Conservation (phyloP, 92 coral and sea anemone genomes). For the Umimayanthus kanabou region DNA sequence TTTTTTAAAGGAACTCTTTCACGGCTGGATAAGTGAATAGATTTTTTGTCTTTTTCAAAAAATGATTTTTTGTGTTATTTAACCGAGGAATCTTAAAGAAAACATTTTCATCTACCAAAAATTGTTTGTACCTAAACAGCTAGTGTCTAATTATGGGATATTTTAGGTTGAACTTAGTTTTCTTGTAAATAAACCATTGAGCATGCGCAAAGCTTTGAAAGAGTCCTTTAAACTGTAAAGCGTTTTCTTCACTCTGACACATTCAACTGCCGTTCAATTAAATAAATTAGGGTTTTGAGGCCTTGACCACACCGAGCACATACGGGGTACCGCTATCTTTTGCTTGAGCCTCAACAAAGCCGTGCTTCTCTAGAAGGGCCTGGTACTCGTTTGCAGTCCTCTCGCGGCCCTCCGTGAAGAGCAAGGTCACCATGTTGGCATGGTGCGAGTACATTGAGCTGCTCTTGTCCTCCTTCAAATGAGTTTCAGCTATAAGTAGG, state of each 20-base stretch:
- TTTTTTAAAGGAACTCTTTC: no score
- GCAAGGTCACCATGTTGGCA: constrained; percentile 36
- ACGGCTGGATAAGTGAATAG: no score
- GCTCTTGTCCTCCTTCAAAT: constrained; percentile 29
- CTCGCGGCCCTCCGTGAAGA: constrained; percentile 44
- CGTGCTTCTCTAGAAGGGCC: constrained; percentile 34
- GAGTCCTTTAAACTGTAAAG: background rate
- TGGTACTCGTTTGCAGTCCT: constrained; percentile 37
- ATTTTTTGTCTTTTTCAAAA: no score
- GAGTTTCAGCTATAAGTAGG: constrained; percentile 28
- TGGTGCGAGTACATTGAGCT: constrained; percentile 38
- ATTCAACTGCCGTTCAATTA: background rate
- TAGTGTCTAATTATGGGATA: no score
- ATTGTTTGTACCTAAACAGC: no score
- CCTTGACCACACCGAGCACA: constrained; percentile 33
- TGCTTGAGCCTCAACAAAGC: constrained; percentile 26
- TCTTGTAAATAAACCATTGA: no score
- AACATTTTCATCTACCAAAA: no score
- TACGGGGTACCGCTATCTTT: constrained; percentile 25
- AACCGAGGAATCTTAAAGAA: no score
- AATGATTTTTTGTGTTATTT: no score
- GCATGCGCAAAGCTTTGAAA: no score
- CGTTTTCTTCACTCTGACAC: background rate
- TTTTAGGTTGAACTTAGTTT: no score
- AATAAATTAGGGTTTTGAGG: constrained; percentile 18